Percentiles rank a stretch among this genome's conserved stretches.
These are phyloP conservation scores for Carettochelys insculpta DNA, from an alignment of 2,113 vertebrate species.

Conservation along the genomic window DNA sequence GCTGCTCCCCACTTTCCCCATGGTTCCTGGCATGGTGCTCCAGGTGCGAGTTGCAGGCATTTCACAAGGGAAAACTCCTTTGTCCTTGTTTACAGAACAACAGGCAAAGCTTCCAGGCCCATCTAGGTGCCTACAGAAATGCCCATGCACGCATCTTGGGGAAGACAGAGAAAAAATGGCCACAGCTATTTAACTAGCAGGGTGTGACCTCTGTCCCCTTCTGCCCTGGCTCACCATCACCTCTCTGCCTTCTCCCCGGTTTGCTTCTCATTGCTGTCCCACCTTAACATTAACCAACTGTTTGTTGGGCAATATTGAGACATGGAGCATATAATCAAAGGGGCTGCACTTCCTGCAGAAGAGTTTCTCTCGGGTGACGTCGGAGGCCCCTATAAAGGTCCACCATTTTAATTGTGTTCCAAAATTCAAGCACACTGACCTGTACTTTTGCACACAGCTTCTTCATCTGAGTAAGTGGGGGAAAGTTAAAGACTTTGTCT, in stretches of 20 bases:
- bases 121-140: fast-evolving
- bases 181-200: neutral
- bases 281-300: neutral
- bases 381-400: neutral
- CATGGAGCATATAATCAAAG: neutral
- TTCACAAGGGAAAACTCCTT: neutral
- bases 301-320: neutral
- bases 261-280: neutral
- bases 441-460: no score
- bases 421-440: no score
- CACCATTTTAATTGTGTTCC: no score
- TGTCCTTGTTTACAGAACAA: neutral
- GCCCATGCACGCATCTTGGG: neutral
- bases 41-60: neutral
- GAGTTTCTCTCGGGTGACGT: neutral
- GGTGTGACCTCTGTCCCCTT: neutral
- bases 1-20: neutral
- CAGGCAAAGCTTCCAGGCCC: fast-evolving
- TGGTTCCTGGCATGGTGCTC: no score
- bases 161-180: neutral
- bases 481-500: no score
- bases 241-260: neutral
- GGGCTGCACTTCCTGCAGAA: no score
- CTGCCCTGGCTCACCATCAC: neutral
- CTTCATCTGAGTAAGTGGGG: no score